Evolutionary conservation across 2,113 vertebrate species (phyloP).

Genomic region (Entosphenus tridentatus): DNA sequence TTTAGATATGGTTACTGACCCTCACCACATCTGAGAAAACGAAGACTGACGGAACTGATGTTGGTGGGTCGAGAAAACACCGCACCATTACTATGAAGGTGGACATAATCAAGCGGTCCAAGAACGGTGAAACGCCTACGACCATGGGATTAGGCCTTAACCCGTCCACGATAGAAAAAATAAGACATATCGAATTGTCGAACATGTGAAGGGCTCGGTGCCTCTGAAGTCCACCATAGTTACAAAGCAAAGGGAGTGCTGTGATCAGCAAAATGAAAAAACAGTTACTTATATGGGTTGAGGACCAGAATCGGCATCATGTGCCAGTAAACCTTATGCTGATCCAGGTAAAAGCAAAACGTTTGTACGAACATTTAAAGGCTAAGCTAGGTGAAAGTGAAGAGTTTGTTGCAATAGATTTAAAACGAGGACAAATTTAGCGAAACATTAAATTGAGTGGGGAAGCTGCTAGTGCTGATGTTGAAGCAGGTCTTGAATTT

Average conservation of each 20-base stretch:
- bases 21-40: not conserved
- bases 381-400: not conserved
- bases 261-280: not conserved
- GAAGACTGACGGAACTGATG: not conserved
- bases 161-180: not conserved
- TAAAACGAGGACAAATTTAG: conserved; percentile 9
- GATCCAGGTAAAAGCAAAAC: not conserved
- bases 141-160: not conserved
- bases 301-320: not conserved
- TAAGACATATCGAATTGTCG: not conserved
- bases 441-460: conserved; percentile 9
- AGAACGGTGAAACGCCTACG: not conserved
- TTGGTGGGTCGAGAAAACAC: not conserved
- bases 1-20: not conserved
- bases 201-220: not conserved
- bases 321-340: not conserved
- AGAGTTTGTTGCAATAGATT: conserved; percentile 9
- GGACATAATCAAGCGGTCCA: not conserved
- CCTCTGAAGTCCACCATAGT: not conserved
- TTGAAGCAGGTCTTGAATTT: conserved; percentile 3
- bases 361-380: not conserved
- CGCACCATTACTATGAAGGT: not conserved
- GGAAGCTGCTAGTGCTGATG: conserved; percentile 5
- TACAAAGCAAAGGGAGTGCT: not conserved
- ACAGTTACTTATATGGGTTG: not conserved